phyloP scores from a whole-genome alignment of 1,140 invertebrate species.

The Lepeophtheirus salmonis region DNA sequence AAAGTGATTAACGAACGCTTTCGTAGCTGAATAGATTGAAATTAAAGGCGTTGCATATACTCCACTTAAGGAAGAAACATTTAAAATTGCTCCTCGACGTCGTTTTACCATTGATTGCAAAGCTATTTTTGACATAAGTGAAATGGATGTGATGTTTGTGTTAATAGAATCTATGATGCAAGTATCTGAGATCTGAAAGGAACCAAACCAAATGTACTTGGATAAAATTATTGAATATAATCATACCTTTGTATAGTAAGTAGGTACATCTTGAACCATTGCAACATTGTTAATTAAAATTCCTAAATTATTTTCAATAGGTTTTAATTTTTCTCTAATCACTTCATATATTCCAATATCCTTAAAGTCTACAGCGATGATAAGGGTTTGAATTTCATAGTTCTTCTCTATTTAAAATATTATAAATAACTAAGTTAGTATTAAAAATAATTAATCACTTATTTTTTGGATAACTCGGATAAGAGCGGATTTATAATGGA shows the following conservation, averaged over 20 bases:
- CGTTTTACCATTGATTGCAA: neutral
- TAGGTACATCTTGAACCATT: neutral
- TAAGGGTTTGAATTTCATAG: neutral
- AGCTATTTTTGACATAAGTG: neutral
- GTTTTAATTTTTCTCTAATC: neutral
- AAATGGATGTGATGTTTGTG: neutral
- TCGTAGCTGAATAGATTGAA: constrained; percentile 35
- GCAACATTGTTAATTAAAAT: neutral
- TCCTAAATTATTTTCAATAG: neutral
- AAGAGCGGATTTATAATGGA: too few relatives aligned
- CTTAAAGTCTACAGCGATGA: neutral
- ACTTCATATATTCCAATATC: neutral
- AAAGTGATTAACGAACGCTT: constrained; percentile 29
- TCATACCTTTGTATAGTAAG: neutral
- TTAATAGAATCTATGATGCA: neutral
- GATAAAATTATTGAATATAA: too few relatives aligned
- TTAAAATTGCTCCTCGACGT: constrained; percentile 30
- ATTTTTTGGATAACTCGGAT: too few relatives aligned
- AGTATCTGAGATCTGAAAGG: neutral
- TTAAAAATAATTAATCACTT: too few relatives aligned
- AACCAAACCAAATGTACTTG: too few relatives aligned
- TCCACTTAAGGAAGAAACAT: constrained; percentile 31
- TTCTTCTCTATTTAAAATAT: too few relatives aligned
- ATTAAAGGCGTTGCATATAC: constrained; percentile 31
- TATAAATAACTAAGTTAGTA: too few relatives aligned